Evolutionary conservation across 2,888 invertebrate species (phyloP).

Genomic region (Merodon equestris): DNA sequence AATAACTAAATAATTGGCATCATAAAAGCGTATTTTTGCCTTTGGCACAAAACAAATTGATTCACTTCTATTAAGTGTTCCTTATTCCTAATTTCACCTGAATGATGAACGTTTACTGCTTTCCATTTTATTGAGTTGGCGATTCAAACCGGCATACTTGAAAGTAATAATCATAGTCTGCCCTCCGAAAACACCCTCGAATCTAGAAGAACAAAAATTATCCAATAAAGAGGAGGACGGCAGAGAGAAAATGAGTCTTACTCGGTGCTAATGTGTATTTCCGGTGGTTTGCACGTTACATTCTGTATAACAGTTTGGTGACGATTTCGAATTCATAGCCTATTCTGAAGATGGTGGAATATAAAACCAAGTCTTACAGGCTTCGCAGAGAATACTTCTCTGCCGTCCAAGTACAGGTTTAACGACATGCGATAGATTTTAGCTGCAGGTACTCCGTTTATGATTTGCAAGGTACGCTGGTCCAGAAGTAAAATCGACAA

Average conservation of each 20-base stretch:
- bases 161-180: slow-evolving; percentile 90
- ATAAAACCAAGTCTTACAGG: slow-evolving; percentile 81
- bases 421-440: slow-evolving; percentile 90
- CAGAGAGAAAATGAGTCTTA: slow-evolving; percentile 78
- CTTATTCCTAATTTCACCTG: slow-evolving; percentile 57
- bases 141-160: slow-evolving; percentile 83
- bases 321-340: slow-evolving; percentile 95
- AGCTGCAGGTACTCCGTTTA: slow-evolving; percentile 91
- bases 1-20: slow-evolving; percentile 21
- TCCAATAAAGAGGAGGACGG: too few species aligned
- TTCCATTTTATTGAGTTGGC: slow-evolving; percentile 86
- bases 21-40: background rate
- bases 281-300: slow-evolving; percentile 88
- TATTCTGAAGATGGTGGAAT: slow-evolving; percentile 78
- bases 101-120: slow-evolving; percentile 81
- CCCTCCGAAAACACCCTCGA: slow-evolving; percentile 90
- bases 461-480: slow-evolving; percentile 90
- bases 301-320: slow-evolving; percentile 95
- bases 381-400: slow-evolving; percentile 91
- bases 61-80: slow-evolving; percentile 26
- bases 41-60: slow-evolving; percentile 44
- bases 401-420: slow-evolving; percentile 91
- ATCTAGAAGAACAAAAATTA: slow-evolving; percentile 79
- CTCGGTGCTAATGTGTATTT: slow-evolving; percentile 90
- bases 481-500: too few species aligned